Base-by-base conservation (phyloP, 2,113 vertebrate species). In the Phylloscopus trochilus region DNA sequence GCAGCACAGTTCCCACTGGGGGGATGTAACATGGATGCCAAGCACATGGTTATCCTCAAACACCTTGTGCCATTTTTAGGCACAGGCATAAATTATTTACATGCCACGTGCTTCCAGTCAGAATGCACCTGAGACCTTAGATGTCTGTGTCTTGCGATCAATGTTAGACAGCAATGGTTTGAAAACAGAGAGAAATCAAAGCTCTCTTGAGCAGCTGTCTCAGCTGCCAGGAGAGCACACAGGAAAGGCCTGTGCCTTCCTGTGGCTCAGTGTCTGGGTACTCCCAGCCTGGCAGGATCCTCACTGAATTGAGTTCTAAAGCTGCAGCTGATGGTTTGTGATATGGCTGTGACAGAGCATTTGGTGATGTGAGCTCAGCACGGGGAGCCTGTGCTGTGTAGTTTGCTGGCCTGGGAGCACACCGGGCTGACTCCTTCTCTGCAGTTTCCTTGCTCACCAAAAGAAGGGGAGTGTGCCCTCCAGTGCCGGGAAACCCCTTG, bases 131-230 rank as follows among this genome's bases (percentile, higher is more conserved):
- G 68, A 74, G 92, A 18, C 68, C 68, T 78, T 0, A 5, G 68
- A 59, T 13, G 35, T 51, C 67, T 90, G 58, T 6, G 0, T 8
- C 60, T 35, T 89, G 83, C 59, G 91, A 89, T 82, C 92, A 72
- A 0, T 72, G 63, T 13, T 19, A 90, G 92, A 78, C 68, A 87
- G 69, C 47, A 55, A 16, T 2, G 52, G 69, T 60, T 87, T 41
- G 86, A 69, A 37, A 92, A 70, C 86, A 64, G 77, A 63, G 75
- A 33, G 69, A 52, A 94, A 96, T 72, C 92, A 91, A 93, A 93
- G 91, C 76, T 66, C 21, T 35, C 1, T 1, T 8, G 69, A 55
- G 72, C 73, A 46, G 93, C 89, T 53, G 60, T 72, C 39, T 77
- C 68, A 70, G 64, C 6, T 76, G 89, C 41, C 85, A 24, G 22